phyloP scores from a whole-genome alignment of 2,888 invertebrate genomes.

The Schizotus pectinicornis region DNA sequence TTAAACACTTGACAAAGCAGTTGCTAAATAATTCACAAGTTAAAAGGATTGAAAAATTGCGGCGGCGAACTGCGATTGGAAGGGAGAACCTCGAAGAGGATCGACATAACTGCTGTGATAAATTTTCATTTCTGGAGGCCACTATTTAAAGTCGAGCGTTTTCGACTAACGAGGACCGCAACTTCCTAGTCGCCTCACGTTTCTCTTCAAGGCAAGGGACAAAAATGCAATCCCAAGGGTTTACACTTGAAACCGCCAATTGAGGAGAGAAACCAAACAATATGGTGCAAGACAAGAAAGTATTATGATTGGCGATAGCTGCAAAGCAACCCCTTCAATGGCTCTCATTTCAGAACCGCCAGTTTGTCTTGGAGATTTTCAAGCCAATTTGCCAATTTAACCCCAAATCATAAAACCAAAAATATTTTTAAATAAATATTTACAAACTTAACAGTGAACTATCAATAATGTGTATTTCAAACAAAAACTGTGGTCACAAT shows the following conservation, averaged over 20 bases:
- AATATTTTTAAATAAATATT: too few species aligned
- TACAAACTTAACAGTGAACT: too few species aligned
- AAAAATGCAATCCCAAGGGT: slow-evolving; percentile 30
- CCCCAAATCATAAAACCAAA: too few species aligned
- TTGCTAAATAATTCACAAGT: background rate
- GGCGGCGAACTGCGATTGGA: background rate
- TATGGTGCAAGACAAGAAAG: too few species aligned
- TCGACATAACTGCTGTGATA: too few species aligned
- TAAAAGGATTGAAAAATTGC: background rate
- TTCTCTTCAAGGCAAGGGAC: slow-evolving; percentile 24
- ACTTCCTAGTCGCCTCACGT: slow-evolving; percentile 24
- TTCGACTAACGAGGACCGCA: slow-evolving; percentile 13
- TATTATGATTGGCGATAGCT: too few species aligned
- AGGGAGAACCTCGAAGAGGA: background rate
- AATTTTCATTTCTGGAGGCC: background rate
- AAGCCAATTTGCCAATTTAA: too few species aligned
- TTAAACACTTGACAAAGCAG: background rate
- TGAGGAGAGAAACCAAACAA: slow-evolving; percentile 7
- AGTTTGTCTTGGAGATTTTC: too few species aligned
- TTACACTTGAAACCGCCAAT: slow-evolving; percentile 28
- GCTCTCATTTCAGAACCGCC: too few species aligned
- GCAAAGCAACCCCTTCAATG: too few species aligned
- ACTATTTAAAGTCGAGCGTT: slow-evolving; percentile 1
- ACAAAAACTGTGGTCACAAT: too few species aligned
- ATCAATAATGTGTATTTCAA: too few species aligned